Evolutionary conservation across 23 tunicate species (phyloP).

Genomic region (Ascidia mentula): DNA sequence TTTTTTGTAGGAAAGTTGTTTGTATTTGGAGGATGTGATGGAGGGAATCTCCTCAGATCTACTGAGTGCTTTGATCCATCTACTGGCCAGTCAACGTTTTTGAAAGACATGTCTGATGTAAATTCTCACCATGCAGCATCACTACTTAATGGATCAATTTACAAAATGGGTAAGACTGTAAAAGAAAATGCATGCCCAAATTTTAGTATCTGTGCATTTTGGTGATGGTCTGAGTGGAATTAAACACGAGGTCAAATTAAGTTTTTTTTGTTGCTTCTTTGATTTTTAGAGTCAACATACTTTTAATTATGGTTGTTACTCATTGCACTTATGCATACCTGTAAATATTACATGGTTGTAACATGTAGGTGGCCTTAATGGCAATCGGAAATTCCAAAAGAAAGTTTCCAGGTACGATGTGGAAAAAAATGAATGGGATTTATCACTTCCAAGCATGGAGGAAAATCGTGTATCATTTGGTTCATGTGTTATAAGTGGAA

Average conservation of each 20-base stretch:
- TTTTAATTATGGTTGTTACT: too few relatives aligned
- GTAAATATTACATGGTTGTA: too few relatives aligned
- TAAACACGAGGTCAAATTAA: too few relatives aligned
- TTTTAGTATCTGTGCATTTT: too few relatives aligned
- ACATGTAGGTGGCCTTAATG: constrained; percentile 18
- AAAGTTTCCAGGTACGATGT: not conserved
- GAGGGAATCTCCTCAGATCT: not conserved
- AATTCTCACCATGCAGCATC: constrained; percentile 1
- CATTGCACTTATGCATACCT: too few relatives aligned
- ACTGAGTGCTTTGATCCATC: not conserved
- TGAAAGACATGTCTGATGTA: not conserved
- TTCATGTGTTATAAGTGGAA: not conserved
- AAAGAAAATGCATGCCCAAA: too few relatives aligned
- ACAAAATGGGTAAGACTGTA: constrained; percentile 6
- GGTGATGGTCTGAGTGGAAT: too few relatives aligned
- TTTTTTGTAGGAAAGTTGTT: constrained; percentile 8
- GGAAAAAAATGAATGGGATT: not conserved
- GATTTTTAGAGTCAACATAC: too few relatives aligned
- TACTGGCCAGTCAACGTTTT: not conserved
- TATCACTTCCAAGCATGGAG: not conserved
- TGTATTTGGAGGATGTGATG: constrained; percentile 3
- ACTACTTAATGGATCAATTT: not conserved
- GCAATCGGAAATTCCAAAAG: not conserved
- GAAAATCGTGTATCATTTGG: constrained; percentile 6
- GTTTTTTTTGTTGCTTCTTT: too few relatives aligned